Base-by-base conservation (phyloP, 2,888 invertebrate genomes). In the Drosophila meridiana region DNA sequence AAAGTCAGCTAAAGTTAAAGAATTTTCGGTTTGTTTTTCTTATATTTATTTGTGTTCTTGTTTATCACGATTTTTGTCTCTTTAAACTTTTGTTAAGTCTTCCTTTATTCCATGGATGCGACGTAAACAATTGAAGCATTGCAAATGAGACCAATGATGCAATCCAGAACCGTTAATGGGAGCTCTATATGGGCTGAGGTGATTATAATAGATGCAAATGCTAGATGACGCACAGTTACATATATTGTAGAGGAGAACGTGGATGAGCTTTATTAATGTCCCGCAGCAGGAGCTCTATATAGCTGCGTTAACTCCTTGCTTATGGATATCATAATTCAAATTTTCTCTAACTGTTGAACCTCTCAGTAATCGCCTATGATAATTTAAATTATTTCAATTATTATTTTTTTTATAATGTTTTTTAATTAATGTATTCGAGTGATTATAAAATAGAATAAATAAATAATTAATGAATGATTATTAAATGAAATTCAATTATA, bases 1-100 rank as follows among this genome's bases (percentile, higher is more conserved):
- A 87, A 89, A 89, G 74, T 87, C 68, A 82, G 85, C 82, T 64
- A 75, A 87, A 83, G 70, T 78, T 86, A 68, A 83, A 83, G 74
- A 64, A 70, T 63, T 70, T 70, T 70, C 38, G 20, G 45, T 45
- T 58, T 58, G 34, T 45, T 45, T 43, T 57, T 14, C 11, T 32
- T 43, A 30, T 42, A 13, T 14, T 14, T 28, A 32, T 47, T 45
- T 47, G 62, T 66, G 57, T 62, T 66, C 45, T 61, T 43, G 57
- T 55, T 61, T 50, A 32, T 38, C 63, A 50, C 14, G 32, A 4
- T 47, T 66, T 48, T 55, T 14, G 38, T 67, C 56, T 47, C 42
- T 13, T 53, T 36, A 26, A 36, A 32, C 36, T 56, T 66, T 47
- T 20, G 6, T 62, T 26, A 30, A 47, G 28, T 76, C 60, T 14